A percentile compares a stretch with the other conserved stretches of the same genome.
Conservation (phyloP, 2,888 invertebrate species). For the Steinernema scapterisci region DNA sequence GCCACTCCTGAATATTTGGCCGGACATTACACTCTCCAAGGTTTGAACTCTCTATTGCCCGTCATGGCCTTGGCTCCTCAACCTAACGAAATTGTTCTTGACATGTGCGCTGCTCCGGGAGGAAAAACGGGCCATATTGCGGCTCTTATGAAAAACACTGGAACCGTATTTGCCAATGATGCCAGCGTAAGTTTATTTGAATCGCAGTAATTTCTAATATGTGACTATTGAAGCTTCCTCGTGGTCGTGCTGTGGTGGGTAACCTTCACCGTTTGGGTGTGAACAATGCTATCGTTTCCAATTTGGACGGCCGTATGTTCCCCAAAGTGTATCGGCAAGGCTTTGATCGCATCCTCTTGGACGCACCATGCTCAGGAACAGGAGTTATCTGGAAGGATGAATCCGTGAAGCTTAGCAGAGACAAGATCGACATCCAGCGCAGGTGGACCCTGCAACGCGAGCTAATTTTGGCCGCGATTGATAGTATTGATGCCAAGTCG, state of each 20-base stretch:
- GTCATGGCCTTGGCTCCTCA: constrained; percentile 97
- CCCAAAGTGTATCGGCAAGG: constrained; percentile 68
- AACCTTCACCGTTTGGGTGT: constrained; percentile 95
- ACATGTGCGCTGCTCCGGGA: constrained; percentile 97
- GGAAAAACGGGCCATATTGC: constrained; percentile 97
- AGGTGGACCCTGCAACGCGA: constrained; percentile 87
- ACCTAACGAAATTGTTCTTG: constrained; percentile 76
- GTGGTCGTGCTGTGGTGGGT: constrained; percentile 76
- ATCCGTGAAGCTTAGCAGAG: constrained; percentile 79
- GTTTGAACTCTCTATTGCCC: constrained; percentile 87
- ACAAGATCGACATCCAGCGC: constrained; percentile 84
- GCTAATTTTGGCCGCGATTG: constrained; percentile 91
- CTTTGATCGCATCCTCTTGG: constrained; percentile 91
- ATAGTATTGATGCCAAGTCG: constrained; percentile 89
- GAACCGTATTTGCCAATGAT: constrained; percentile 93
- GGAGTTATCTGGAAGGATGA: constrained; percentile 97
- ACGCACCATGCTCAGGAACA: constrained; percentile 98
- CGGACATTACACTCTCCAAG: constrained; percentile 93
- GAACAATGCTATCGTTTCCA: constrained; percentile 86
- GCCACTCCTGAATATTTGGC: constrained; percentile 98
- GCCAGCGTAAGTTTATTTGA: constrained; percentile 73
- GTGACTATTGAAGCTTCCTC: constrained; percentile 52
- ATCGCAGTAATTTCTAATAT: neutral
- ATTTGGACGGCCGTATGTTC: constrained; percentile 78
- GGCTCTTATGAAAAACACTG: constrained; percentile 90